Conservation (phyloP, 1,140 invertebrate species). For the Musca vetustissima region DNA sequence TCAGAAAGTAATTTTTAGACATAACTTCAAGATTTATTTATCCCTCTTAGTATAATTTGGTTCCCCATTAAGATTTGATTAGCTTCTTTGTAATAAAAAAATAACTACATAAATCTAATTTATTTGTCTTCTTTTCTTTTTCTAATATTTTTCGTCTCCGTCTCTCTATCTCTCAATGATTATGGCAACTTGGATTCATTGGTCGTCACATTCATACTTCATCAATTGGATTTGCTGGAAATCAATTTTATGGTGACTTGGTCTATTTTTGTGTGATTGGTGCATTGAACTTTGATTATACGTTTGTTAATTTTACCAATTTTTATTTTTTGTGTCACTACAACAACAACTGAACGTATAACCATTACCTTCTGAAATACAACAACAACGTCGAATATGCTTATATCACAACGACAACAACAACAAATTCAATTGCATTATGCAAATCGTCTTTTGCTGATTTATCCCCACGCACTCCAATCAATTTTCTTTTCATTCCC, state of each 20-base stretch:
- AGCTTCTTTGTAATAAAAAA: too few relatives aligned
- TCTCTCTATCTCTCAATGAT: too few relatives aligned
- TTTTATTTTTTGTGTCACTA: background rate
- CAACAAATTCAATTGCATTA: slow-evolving; percentile 17
- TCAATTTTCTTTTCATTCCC: slow-evolving; percentile 2
- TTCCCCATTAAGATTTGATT: too few relatives aligned
- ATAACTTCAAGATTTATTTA: too few relatives aligned
- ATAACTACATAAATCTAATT: too few relatives aligned
- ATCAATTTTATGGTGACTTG: background rate
- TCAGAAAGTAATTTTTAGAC: too few relatives aligned
- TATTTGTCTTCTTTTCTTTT: background rate
- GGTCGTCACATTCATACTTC: too few relatives aligned
- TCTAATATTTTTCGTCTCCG: background rate
- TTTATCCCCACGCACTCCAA: slow-evolving; percentile 16
- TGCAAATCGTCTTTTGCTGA: slow-evolving; percentile 19
- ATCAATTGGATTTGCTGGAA: background rate
- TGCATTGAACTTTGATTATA: slow-evolving; percentile 12
- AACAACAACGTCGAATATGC: too few relatives aligned
- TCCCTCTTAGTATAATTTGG: too few relatives aligned
- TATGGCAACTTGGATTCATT: too few relatives aligned
- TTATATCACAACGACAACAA: background rate
- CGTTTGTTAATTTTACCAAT: background rate
- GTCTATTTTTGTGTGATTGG: background rate
- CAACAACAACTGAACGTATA: background rate
- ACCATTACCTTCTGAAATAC: too few relatives aligned